A percentile compares a stretch with the other conserved stretches of the same genome.
These are phyloP conservation scores for Mercenaria mercenaria DNA, from an alignment of 1,140 invertebrate species.

Conservation along the genomic window DNA sequence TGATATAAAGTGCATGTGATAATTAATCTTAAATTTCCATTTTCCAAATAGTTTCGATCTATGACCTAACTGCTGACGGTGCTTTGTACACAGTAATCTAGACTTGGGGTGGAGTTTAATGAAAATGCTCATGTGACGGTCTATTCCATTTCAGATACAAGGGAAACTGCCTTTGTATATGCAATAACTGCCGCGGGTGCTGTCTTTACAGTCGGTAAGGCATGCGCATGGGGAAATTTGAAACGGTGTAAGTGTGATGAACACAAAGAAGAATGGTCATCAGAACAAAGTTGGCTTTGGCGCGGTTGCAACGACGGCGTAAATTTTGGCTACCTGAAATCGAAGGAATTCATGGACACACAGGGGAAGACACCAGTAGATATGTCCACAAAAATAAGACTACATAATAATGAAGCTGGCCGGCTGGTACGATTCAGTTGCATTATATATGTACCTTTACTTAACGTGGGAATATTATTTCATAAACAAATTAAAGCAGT, in stretches of 20 bases:
- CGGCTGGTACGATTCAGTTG: constrained; percentile 79
- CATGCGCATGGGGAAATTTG: constrained; percentile 88
- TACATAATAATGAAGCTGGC: constrained; percentile 86
- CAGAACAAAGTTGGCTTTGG: constrained; percentile 95
- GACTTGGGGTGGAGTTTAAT: too few relatives aligned
- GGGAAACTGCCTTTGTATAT: constrained; percentile 96
- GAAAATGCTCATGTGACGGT: too few relatives aligned
- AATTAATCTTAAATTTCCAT: too few relatives aligned
- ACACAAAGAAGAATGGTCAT: too few relatives aligned
- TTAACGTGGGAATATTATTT: too few relatives aligned
- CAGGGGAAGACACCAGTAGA: constrained; percentile 89
- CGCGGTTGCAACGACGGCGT: constrained; percentile 98
- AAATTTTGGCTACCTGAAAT: constrained; percentile 97
- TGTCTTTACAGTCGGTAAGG: constrained; percentile 93
- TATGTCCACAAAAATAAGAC: constrained; percentile 81
- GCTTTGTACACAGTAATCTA: too few relatives aligned
- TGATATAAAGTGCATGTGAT: too few relatives aligned
- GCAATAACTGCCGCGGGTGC: constrained; percentile 96
- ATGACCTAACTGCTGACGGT: too few relatives aligned
- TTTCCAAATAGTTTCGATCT: too few relatives aligned
- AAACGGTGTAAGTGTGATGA: constrained; percentile 84
- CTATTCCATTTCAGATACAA: constrained; percentile 91
- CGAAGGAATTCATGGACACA: constrained; percentile 96
- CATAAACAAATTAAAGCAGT: too few relatives aligned
- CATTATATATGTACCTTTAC: too few relatives aligned